These are phyloP conservation scores for Sebastes kiyomatsui DNA, from an alignment of 2,797 vertebrate genomes.

Conservation along the genomic window DNA sequence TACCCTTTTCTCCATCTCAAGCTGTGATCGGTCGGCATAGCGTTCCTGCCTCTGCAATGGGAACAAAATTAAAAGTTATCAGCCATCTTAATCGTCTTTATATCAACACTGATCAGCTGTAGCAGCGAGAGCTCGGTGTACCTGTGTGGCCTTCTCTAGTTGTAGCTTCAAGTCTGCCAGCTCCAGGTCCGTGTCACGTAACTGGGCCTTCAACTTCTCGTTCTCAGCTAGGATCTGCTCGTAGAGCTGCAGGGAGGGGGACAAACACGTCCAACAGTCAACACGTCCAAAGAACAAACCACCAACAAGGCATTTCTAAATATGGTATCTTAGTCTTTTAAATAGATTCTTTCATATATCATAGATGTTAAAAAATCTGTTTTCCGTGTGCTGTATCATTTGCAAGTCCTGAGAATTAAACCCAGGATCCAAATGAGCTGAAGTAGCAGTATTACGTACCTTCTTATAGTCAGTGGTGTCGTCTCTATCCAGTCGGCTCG, in stretches of 20 bases:
- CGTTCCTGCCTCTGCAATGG: conserved; percentile 95
- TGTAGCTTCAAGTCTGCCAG: conserved; percentile 95
- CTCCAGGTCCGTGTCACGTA: conserved; percentile 96
- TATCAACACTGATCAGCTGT: rapidly evolving
- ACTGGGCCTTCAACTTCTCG: conserved; percentile 96
- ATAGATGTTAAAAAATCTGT: background rate
- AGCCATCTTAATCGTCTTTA: rapidly evolving
- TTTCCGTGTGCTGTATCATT: background rate
- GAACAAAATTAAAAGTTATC: background rate
- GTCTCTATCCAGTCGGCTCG: conserved; percentile 90
- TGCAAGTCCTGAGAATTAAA: background rate
- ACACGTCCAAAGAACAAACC: background rate
- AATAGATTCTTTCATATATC: too few relatives aligned
- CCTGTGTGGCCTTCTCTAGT: conserved; percentile 98
- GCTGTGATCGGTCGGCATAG: conserved; percentile 95
- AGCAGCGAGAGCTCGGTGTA: conserved; percentile 29
- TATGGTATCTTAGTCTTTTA: too few relatives aligned
- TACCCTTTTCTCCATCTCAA: conserved; percentile 99
- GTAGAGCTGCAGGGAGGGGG: conserved; percentile 85
- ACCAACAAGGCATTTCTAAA: background rate
- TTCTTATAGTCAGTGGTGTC: conserved; percentile 96
- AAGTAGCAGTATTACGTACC: conserved; percentile 72
- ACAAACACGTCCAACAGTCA: background rate
- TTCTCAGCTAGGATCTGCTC: conserved; percentile 98
- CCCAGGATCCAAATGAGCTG: background rate